phyloP scores from a whole-genome alignment of 2,113 vertebrate species.

The Calidris pugnax region DNA sequence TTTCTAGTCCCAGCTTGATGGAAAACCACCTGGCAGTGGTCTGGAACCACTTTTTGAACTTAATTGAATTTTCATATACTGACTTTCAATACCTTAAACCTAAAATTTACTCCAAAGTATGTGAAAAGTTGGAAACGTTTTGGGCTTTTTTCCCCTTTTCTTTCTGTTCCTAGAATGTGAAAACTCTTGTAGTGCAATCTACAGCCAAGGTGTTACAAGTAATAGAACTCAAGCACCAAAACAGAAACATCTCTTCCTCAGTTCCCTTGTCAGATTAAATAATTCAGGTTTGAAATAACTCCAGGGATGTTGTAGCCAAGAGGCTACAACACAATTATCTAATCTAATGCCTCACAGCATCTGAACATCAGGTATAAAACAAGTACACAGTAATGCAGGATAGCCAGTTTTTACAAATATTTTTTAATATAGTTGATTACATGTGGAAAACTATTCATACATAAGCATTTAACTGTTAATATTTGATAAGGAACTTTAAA shows the following conservation, averaged over 20 bases:
- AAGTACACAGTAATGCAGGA: background rate
- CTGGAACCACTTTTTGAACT: background rate
- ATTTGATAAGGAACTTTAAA: background rate
- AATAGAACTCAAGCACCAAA: background rate
- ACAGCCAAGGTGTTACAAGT: background rate
- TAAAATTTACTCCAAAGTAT: background rate
- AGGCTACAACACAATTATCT: accelerated
- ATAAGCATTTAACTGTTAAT: background rate
- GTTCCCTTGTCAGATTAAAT: background rate
- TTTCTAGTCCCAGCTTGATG: background rate
- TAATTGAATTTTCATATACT: background rate
- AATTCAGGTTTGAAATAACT: background rate
- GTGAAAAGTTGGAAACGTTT: background rate
- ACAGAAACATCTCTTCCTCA: background rate
- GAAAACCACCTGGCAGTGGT: background rate
- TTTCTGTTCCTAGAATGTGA: background rate
- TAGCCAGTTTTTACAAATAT: background rate
- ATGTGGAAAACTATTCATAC: background rate
- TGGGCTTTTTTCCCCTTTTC: accelerated
- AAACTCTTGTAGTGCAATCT: background rate
- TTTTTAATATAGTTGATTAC: background rate
- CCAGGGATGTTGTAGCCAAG: background rate
- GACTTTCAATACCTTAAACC: background rate
- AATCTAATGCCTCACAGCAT: background rate
- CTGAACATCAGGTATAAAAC: background rate